A percentile compares a stretch with the other conserved stretches of the same genome.
Conservation (phyloP, 92 coral and sea anemone species). For the Phenganax stokvisi region DNA sequence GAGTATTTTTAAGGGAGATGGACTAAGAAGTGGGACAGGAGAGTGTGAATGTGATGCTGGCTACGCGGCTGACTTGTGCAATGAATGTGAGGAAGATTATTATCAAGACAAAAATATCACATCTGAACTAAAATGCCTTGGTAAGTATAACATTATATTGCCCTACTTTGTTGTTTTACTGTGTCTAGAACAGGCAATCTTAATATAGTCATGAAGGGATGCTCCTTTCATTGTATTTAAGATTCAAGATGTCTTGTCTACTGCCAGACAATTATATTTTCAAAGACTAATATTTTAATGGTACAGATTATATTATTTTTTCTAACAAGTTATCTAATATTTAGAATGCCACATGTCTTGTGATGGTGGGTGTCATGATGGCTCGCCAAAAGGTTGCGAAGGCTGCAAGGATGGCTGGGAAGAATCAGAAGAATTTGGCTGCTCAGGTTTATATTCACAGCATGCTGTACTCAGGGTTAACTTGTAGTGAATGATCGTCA, state of each 20-base stretch:
- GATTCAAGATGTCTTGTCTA: too few species aligned
- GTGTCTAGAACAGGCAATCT: too few species aligned
- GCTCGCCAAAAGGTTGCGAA: constrained; percentile 66
- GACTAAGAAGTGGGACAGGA: constrained; percentile 74
- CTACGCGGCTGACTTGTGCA: constrained; percentile 76
- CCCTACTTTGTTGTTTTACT: too few species aligned
- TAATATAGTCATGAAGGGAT: too few species aligned
- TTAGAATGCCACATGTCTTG: constrained; percentile 85
- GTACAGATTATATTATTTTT: background rate
- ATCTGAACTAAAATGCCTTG: constrained; percentile 67
- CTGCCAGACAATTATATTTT: too few species aligned
- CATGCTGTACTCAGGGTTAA: background rate
- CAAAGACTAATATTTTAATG: background rate
- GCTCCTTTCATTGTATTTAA: too few species aligned
- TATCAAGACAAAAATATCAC: constrained; percentile 74
- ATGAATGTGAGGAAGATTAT: constrained; percentile 78
- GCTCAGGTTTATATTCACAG: constrained; percentile 53
- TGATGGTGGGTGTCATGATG: constrained; percentile 65
- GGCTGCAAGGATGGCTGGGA: constrained; percentile 87
- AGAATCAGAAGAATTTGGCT: constrained; percentile 75
- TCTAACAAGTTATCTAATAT: background rate
- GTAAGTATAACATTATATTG: constrained; percentile 22
- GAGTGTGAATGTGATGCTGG: constrained; percentile 78
- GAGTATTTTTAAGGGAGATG: constrained; percentile 60
- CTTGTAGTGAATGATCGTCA: background rate